Base-by-base conservation (phyloP, 1,140 invertebrate genomes). In the Callitettix versicolor region DNA sequence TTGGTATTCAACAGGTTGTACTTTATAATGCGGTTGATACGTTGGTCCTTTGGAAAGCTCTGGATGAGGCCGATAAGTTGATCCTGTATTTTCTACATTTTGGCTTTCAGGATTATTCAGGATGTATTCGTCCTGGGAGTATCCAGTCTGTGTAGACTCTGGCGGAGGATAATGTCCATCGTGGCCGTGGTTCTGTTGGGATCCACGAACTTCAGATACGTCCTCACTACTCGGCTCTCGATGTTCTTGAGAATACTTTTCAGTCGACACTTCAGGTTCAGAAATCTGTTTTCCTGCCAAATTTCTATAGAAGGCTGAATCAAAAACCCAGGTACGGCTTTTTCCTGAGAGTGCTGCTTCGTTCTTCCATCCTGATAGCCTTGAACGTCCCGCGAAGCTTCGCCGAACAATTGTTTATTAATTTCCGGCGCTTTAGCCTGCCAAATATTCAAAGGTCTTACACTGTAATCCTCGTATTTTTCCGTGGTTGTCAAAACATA, bases 391-490 rank as follows among this genome's bases (percentile, higher is more conserved):
- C 5, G 14, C n/a, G 46, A 49, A 30, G 12, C 5, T 49, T 49
- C 46, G 15, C 30, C 42, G 11, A 36, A 17, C 33, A 15, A 42
- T 36, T 47, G 42, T 55, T 54, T 43, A 12, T 56, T 33, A 14
- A 48, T 44, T 17, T 43, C 44, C 12, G 26, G 40, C 12, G 51
- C 54, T 14, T 51, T 42, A 17, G 52, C 36, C 18, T 50, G 50
- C 3, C 18, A 44, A n/a, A 53, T 15, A 20, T 56, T 34, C 12
- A 30, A 24, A 0, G 18, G 26, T 12, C 6, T 18, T 11, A 9
- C 40, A 26, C 41, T 34, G 1, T 21, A 47, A 15, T 49, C 20
- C 15, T 47, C 22, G 12, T 26, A 14, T 11, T n/a, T 22, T 14
- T 44, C 42, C 4, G 17, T 44, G 12, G 20, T 15, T 44, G 14